Evolutionary conservation across 2,888 invertebrate genomes (phyloP).

Genomic region (Crocallis elinguaria): DNA sequence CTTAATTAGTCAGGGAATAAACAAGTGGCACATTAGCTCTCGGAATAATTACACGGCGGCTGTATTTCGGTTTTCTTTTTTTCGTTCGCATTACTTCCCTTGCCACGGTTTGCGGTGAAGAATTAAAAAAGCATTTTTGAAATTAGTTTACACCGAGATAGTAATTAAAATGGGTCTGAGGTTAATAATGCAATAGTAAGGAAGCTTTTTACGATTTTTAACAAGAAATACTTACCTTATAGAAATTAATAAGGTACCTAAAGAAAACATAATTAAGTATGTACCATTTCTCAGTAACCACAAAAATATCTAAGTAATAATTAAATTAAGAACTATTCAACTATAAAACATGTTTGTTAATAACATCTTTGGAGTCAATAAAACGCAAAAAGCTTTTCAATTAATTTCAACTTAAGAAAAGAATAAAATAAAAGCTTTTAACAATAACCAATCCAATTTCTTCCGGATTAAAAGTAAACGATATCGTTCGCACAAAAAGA

Average conservation of each 20-base stretch:
- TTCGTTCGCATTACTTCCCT: slow-evolving; percentile 55
- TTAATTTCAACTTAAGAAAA: no score
- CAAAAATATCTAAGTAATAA: no score
- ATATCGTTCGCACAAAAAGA: slow-evolving; percentile 40
- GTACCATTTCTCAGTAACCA: no score
- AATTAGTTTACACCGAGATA: slow-evolving; percentile 70
- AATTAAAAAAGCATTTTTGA: slow-evolving; percentile 79
- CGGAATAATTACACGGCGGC: slow-evolving; percentile 78
- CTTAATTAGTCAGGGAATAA: slow-evolving; percentile 83
- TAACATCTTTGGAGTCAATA: no score
- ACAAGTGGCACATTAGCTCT: slow-evolving; percentile 82
- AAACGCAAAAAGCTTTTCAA: background rate
- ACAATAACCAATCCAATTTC: slow-evolving; percentile 23
- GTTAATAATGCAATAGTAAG: slow-evolving; percentile 15
- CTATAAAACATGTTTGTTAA: no score
- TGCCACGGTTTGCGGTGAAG: slow-evolving; percentile 69
- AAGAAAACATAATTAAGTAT: no score
- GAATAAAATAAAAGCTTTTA: background rate
- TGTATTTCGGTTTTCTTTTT: slow-evolving; percentile 57
- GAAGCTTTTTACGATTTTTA: no score
- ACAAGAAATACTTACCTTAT: no score
- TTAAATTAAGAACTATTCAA: no score
- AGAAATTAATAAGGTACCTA: no score
- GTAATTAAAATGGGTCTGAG: slow-evolving; percentile 51
- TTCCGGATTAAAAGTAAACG: slow-evolving; percentile 32